Evolutionary conservation across 2,113 vertebrate species (phyloP), one percentile per base, ranked within the genome.

Genomic region (Stigmatopora argus): DNA sequence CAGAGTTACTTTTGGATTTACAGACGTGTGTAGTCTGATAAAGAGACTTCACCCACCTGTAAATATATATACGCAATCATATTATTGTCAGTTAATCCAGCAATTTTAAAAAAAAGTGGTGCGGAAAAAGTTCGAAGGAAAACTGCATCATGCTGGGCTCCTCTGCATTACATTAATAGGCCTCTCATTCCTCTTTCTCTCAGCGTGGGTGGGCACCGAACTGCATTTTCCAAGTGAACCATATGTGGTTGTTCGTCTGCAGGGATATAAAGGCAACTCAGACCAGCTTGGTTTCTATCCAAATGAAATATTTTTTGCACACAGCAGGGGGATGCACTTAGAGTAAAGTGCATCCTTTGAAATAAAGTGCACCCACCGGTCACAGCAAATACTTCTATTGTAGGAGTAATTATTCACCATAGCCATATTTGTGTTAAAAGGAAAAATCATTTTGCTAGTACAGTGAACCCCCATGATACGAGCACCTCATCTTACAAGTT

Each of bases 171-270:
- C 69, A 81, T 80, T 75, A 80, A 83, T 81, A 76, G 64, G 72
- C 78, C 78, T 73, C 78, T 79, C 75, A 80, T 75, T 84, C 71
- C 71, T 85, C 78, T 64, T 79, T 79, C 53, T 79, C 72, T 79
- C 65, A 66, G 79, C 66, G 84, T 83, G 74, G 79, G 85, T 82
- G 83, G 76, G 70, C 63, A 68, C 65, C 82, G 74, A 85, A 84
- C 68, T 78, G 66, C 62, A 81, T 85, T 85, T 84, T 86, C 81
- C 73, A 67, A 79, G 67, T 48, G 64, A 82, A 67, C 84, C 73
- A 77, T 83, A 80, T 77, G 81, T 78, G 75, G 71, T 84, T 85
- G 83, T 87, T 85, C 76, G 74, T 87, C 85, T 79, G 83, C 46
- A 78, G 84, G 81, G 85, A 81, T 78, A 78, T 55, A 47, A 58